These are phyloP conservation scores for Cheilosia soror DNA, from an alignment of 2,888 invertebrate species.

Conservation along the genomic window DNA sequence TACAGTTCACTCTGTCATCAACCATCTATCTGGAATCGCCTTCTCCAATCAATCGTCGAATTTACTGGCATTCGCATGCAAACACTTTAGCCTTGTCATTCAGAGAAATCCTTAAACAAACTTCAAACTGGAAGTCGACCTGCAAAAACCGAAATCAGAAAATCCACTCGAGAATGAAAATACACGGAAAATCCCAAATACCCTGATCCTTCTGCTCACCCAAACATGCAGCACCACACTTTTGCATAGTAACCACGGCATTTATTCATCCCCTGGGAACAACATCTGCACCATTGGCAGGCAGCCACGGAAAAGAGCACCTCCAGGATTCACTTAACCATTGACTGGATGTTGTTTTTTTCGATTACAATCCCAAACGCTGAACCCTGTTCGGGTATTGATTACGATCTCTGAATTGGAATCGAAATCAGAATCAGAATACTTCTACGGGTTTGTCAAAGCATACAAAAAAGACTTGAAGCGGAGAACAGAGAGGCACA, in stretches of 20 bases:
- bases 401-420: slow-evolving; percentile 65
- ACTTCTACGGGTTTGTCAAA: slow-evolving; percentile 40
- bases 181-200: slow-evolving; percentile 55
- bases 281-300: slow-evolving; percentile 72
- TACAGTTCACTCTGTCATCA: slow-evolving; percentile 29
- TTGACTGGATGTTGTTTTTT: slow-evolving; percentile 33
- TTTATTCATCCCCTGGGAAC: slow-evolving; percentile 71
- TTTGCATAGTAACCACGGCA: slow-evolving; percentile 43
- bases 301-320: slow-evolving; percentile 69
- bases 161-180: slow-evolving; percentile 70
- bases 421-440: slow-evolving; percentile 23
- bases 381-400: slow-evolving; percentile 61
- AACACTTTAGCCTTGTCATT: slow-evolving; percentile 46
- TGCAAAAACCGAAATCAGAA: slow-evolving; percentile 61
- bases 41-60: slow-evolving; percentile 49
- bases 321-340: slow-evolving; percentile 70
- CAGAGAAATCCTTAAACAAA: slow-evolving; percentile 50
- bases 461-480: slow-evolving; percentile 15
- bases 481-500: slow-evolving; percentile 42
- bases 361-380: slow-evolving; percentile 42
- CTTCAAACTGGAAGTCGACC: slow-evolving; percentile 49
- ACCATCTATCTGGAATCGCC: slow-evolving; percentile 24
- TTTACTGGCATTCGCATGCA: slow-evolving; percentile 53
- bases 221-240: slow-evolving; percentile 28
- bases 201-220: slow-evolving; percentile 35